These are phyloP conservation scores for Clistopyga incitator DNA, from an alignment of 2,888 invertebrate genomes.

Conservation along the genomic window DNA sequence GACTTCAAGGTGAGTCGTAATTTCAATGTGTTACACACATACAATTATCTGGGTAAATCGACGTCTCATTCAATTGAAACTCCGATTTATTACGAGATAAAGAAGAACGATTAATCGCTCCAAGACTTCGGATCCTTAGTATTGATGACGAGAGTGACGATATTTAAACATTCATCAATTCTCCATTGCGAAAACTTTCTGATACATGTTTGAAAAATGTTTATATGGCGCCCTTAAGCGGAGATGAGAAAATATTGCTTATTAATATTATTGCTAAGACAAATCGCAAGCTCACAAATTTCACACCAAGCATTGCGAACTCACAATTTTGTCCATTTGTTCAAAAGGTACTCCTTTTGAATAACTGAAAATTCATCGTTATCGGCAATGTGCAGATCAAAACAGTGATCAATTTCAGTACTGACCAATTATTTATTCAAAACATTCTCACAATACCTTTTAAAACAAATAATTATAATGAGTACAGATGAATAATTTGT, in stretches of 20 bases:
- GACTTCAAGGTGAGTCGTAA: conserved; percentile 89
- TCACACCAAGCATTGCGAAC: no score
- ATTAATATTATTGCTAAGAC: no score
- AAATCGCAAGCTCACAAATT: no score
- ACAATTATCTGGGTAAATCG: not conserved
- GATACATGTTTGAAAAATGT: not conserved
- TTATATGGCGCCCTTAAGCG: not conserved
- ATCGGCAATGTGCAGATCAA: no score
- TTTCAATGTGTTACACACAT: not conserved
- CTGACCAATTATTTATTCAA: no score
- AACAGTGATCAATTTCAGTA: no score
- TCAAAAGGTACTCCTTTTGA: no score
- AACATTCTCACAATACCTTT: no score
- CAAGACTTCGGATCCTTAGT: not conserved
- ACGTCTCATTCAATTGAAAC: not conserved
- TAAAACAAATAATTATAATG: no score
- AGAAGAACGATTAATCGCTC: not conserved
- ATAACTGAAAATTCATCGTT: no score
- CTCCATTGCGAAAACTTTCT: not conserved
- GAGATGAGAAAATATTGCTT: not conserved
- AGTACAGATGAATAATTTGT: no score
- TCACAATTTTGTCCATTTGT: no score
- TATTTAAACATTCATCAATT: not conserved
- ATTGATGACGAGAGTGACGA: not conserved
- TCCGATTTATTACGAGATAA: not conserved